Percentiles rank a stretch among this genome's conserved stretches.
phyloP scores from a whole-genome alignment of 1,140 invertebrate species.

The Drosophila melanica region DNA sequence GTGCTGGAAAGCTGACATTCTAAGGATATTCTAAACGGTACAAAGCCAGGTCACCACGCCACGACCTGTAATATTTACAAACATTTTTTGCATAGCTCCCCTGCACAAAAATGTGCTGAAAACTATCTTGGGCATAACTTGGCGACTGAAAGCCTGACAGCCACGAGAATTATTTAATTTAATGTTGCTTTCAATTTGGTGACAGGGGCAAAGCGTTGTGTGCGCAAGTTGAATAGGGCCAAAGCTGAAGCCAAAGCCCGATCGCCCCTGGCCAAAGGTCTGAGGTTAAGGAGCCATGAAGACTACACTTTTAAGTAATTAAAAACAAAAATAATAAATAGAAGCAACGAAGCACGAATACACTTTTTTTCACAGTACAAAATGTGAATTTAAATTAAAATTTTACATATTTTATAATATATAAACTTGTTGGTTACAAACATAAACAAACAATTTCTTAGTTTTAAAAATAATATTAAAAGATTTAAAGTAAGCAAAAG shows the following conservation, averaged over 20 bases:
- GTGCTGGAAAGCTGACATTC: conserved; percentile 12
- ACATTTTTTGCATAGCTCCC: conserved; percentile 60
- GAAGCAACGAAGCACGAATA: conserved; percentile 9
- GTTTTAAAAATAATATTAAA: too few species aligned
- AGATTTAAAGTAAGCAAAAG: too few species aligned
- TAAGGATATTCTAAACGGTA: conserved; percentile 11
- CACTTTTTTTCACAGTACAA: background rate
- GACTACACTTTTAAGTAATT: conserved; percentile 77
- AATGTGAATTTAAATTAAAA: too few species aligned
- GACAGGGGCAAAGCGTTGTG: background rate
- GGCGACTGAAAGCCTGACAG: conserved; percentile 50
- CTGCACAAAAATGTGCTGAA: conserved; percentile 36
- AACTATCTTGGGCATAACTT: conserved; percentile 70
- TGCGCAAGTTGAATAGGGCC: conserved; percentile 48
- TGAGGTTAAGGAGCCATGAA: conserved; percentile 77
- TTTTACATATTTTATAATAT: too few species aligned
- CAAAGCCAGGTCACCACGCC: conserved; percentile 14
- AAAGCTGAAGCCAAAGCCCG: conserved; percentile 19
- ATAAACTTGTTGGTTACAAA: background rate
- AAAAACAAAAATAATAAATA: conserved; percentile 46
- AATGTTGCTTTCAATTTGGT: conserved; percentile 56
- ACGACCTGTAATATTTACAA: conserved; percentile 56
- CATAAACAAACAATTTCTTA: too few species aligned
- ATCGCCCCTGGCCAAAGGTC: conserved; percentile 51
- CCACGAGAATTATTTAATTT: conserved; percentile 78